Base-by-base conservation (phyloP, 2,797 vertebrate genomes). In the Anabas testudineus region DNA sequence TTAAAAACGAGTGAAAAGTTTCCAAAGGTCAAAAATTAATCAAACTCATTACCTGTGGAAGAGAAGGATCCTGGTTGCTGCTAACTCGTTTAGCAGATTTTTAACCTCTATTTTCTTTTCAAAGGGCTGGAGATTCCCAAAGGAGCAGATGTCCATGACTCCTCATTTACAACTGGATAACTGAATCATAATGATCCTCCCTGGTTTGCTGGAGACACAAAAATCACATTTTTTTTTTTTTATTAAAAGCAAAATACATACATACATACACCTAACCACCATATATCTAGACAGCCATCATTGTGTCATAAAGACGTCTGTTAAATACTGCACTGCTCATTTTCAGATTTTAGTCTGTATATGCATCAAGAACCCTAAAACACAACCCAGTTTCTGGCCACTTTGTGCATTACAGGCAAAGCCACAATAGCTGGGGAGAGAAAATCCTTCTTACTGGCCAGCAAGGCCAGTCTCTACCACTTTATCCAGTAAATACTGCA, bases 1-100 rank as follows among this genome's bases (percentile, higher is more conserved):
- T 91, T 86, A 77, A 89, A 76, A 86, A 81, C 84, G 76, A 91
- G 82, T 75, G 87, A 89, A 92, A 92, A 89, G 90, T 91, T 89
- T 70, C 76, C 84, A 94, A 94, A 94, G 93, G 92, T 94, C 90
- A 93, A 91, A 90, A 90, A 93, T 89, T 87, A 92, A 93, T 93
- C 91, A 93, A 91, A 91, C 86, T 90, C 88, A 91, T 92, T 93
- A 93, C 85, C 90, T 84, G 85, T 80, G 71, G 81, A 83, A 84
- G 80, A 89, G 87, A 78, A 74, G 77, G 72, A 85, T 87, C 80
- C 79, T 60, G 67, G 84, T 69, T 70, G 74, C 71, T 70, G 80
- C 82, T 84, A 85, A 90, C 88, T 80, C 85, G 51, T 89, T 87
- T 83, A 85, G 86, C 86, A 86, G 79, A 81, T 83, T 88, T 90